These are phyloP conservation scores for Drosophila kepulauana DNA, from an alignment of 1,140 invertebrate genomes.

Conservation along the genomic window DNA sequence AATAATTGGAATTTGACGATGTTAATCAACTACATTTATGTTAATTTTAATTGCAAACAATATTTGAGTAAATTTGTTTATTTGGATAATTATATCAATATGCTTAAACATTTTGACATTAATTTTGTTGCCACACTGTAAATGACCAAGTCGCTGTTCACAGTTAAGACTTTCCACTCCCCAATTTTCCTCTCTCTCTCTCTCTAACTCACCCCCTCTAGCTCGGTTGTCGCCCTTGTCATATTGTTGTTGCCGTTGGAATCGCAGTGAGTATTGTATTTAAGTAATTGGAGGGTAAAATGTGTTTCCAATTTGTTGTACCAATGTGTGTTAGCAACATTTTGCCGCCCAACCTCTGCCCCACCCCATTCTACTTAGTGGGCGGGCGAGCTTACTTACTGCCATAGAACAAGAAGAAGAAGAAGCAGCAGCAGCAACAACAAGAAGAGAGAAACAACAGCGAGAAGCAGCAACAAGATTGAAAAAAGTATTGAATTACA, in stretches of 20 bases:
- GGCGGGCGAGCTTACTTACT: conserved; percentile 29
- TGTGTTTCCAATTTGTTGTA: conserved; percentile 80
- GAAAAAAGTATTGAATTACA: conserved; percentile 82
- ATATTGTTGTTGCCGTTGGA: conserved; percentile 19
- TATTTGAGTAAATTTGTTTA: too few relatives aligned
- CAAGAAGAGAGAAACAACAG: conserved; percentile 41
- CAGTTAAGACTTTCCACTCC: background rate
- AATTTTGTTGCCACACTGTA: conserved; percentile 24
- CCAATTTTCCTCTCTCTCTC: background rate
- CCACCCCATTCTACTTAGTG: background rate
- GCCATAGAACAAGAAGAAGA: conserved; percentile 4
- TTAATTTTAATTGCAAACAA: too few relatives aligned
- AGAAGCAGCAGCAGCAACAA: conserved; percentile 49
- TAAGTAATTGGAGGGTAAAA: conserved; percentile 83
- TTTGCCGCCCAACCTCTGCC: conserved; percentile 19
- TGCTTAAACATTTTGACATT: background rate
- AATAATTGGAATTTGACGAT: too few relatives aligned
- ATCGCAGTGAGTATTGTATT: conserved; percentile 68
- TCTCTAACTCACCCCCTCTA: too few relatives aligned
- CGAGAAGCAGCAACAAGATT: conserved; percentile 54
- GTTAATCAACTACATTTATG: too few relatives aligned
- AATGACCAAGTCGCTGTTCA: background rate
- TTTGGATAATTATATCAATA: background rate
- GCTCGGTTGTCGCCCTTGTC: background rate
- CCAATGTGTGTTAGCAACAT: conserved; percentile 51